Evolutionary conservation across 2,797 vertebrate genomes (phyloP).

Genomic region (Anguilla megastoma): DNA sequence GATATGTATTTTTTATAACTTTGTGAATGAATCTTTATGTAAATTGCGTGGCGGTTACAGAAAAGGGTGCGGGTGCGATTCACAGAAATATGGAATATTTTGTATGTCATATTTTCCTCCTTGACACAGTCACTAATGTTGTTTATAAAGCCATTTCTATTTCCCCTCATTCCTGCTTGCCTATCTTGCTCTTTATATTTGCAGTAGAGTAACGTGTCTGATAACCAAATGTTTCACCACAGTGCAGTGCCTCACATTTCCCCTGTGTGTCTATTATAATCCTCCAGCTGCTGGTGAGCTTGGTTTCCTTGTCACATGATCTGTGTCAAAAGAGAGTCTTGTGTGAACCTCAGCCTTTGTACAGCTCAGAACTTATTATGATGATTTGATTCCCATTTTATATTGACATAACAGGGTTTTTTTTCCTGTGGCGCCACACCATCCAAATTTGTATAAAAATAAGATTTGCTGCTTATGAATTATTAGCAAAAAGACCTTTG

Average conservation of each 20-base stretch:
- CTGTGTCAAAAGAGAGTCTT: not conserved
- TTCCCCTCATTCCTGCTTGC: not conserved
- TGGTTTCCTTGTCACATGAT: not conserved
- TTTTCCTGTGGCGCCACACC: conserved; percentile 18
- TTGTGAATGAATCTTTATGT: not conserved
- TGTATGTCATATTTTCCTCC: not conserved
- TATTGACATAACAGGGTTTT: not conserved
- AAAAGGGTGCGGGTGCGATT: not conserved
- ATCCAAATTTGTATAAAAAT: conserved; percentile 9
- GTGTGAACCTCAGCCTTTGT: not conserved
- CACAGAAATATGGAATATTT: not conserved
- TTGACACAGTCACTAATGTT: not conserved
- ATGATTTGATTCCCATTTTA: not conserved
- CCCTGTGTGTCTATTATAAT: not conserved
- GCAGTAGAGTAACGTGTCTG: not conserved
- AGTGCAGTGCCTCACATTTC: not conserved
- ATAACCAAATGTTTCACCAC: not conserved
- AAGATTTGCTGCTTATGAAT: not conserved
- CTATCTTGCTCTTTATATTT: not conserved
- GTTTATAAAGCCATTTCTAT: not conserved
- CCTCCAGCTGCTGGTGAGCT: not conserved
- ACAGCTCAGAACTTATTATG: conserved; percentile 14
- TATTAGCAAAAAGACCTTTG: not conserved
- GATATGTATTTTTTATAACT: not conserved
- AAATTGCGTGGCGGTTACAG: not conserved